Conservation (phyloP, 1,140 invertebrate species). For the Psilanteris sp. region DNA sequence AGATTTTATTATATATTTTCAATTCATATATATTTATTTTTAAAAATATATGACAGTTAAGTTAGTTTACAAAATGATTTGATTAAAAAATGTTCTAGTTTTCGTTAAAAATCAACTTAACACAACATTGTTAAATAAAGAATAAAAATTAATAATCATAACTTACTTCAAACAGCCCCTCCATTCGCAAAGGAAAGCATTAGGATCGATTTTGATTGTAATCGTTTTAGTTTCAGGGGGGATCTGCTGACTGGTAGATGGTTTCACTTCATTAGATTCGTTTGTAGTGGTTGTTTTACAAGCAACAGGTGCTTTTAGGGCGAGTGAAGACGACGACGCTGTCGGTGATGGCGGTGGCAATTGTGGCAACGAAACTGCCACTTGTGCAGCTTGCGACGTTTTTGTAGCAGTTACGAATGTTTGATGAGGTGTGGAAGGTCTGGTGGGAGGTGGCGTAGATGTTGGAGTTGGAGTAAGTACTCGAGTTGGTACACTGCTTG, state of each 20-base stretch:
- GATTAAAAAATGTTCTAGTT: too few species aligned
- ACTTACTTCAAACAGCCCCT: conserved; percentile 90
- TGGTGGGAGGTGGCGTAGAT: conserved; percentile 76
- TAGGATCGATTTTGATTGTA: conserved; percentile 77
- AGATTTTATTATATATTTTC: too few species aligned
- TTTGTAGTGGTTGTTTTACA: background rate
- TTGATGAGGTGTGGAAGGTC: conserved; percentile 77
- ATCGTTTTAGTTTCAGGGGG: conserved; percentile 71
- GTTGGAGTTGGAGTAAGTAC: conserved; percentile 75
- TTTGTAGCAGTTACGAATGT: too few species aligned
- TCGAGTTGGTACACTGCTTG: conserved; percentile 74
- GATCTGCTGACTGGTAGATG: conserved; percentile 71
- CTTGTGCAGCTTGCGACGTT: too few species aligned
- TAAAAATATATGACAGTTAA: too few species aligned
- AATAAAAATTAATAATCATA: too few species aligned
- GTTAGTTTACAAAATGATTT: too few species aligned
- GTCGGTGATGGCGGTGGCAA: conserved; percentile 33
- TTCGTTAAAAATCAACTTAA: too few species aligned
- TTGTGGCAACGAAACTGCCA: too few species aligned
- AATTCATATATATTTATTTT: too few species aligned
- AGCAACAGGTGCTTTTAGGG: background rate
- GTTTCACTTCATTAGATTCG: conserved; percentile 46
- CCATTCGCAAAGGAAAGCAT: conserved; percentile 93
- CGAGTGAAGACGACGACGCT: conserved; percentile 45
- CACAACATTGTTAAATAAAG: too few species aligned